phyloP scores from a whole-genome alignment of 2,113 vertebrate species.

The Verasper variegatus region DNA sequence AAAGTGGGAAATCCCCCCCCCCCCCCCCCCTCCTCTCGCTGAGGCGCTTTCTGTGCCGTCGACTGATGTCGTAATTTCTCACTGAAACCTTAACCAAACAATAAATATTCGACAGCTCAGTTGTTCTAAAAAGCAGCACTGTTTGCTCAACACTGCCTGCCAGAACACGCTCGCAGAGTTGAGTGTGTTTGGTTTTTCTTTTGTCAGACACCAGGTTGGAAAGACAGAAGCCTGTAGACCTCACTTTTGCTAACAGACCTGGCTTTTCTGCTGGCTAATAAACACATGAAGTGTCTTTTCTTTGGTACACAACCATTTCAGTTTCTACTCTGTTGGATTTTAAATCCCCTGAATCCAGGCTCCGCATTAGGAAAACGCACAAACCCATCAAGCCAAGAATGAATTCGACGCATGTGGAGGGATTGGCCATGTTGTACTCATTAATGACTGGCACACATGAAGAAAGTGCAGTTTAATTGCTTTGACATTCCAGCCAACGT shows the following conservation, averaged over 20 bases:
- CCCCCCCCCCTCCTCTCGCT: background rate
- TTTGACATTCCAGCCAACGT: slow-evolving; percentile 53
- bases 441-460: slow-evolving; percentile 69
- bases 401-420: slow-evolving; percentile 39
- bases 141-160: slow-evolving; percentile 72
- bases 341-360: slow-evolving; percentile 29
- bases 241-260: background rate
- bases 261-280: background rate
- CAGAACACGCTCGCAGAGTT: slow-evolving; percentile 52
- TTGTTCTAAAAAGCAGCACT: slow-evolving; percentile 63
- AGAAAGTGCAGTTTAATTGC: slow-evolving; percentile 63
- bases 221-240: slow-evolving; percentile 4
- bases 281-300: background rate
- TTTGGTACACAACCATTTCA: background rate
- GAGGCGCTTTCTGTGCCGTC: slow-evolving; percentile 25
- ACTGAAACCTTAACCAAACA: slow-evolving; percentile 73
- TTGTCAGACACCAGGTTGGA: slow-evolving; percentile 27
- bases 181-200: slow-evolving; percentile 22
- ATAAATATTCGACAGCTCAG: slow-evolving; percentile 75
- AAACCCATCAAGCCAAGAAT: slow-evolving; percentile 23
- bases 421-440: slow-evolving; percentile 55
- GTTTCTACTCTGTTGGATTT: background rate
- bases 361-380: slow-evolving; percentile 23
- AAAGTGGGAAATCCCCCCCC: slow-evolving; percentile 70
- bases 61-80: slow-evolving; percentile 67